phyloP scores from a whole-genome alignment of 2,797 vertebrate genomes.

The Furcifer pardalis region DNA sequence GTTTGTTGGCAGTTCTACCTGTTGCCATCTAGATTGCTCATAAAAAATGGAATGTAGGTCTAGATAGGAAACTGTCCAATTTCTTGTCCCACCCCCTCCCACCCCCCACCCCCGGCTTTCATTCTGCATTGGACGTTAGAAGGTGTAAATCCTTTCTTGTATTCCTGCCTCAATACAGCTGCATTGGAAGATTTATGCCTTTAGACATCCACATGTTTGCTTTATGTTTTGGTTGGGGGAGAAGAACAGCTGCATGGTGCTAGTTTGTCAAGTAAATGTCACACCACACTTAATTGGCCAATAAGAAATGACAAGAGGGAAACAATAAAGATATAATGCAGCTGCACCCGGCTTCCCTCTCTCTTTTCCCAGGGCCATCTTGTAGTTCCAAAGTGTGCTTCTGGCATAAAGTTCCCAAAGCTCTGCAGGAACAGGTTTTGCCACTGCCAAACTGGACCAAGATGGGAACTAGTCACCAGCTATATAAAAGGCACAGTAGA shows the following conservation, averaged over 20 bases:
- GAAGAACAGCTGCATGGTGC: constrained; percentile 56
- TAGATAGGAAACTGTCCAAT: not conserved
- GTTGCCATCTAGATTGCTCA: too few relatives aligned
- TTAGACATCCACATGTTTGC: constrained; percentile 20
- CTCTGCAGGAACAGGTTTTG: too few relatives aligned
- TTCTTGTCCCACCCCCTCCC: too few relatives aligned
- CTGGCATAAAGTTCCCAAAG: constrained; percentile 35
- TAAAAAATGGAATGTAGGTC: not conserved
- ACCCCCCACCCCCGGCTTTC: too few relatives aligned
- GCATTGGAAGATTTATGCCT: constrained; percentile 60
- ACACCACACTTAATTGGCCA: constrained; percentile 60
- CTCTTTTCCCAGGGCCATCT: not conserved
- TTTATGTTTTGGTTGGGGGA: constrained; percentile 56
- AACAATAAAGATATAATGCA: constrained; percentile 28
- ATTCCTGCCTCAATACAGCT: constrained; percentile 26
- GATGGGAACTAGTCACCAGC: too few relatives aligned
- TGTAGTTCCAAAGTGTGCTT: not conserved
- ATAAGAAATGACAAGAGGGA: constrained; percentile 61
- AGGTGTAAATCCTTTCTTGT: not conserved
- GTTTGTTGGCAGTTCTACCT: too few relatives aligned
- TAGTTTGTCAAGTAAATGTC: constrained; percentile 63
- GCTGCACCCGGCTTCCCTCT: not conserved
- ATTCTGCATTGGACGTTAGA: not conserved
- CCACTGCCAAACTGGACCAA: too few relatives aligned
- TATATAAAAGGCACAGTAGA: too few relatives aligned